These are phyloP conservation scores for Drosophila nebulosa DNA, from an alignment of 1,140 invertebrate species.

Conservation along the genomic window DNA sequence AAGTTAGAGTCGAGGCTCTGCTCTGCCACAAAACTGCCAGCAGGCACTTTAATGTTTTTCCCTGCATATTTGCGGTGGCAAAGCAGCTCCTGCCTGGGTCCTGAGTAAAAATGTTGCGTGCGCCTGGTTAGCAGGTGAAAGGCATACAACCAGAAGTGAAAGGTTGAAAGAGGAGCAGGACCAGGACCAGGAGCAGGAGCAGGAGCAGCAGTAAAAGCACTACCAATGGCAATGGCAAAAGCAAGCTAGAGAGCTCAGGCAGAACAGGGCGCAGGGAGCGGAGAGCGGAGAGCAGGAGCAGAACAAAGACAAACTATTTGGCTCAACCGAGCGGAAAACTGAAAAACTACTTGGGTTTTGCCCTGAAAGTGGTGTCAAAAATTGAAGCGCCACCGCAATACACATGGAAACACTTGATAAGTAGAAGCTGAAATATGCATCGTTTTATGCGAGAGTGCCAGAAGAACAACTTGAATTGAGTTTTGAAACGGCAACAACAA, in stretches of 20 bases:
- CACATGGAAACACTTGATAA: conserved; percentile 25
- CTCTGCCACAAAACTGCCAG: conserved; percentile 38
- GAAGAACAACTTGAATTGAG: not conserved
- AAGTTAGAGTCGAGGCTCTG: conserved; percentile 36
- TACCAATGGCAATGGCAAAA: not conserved
- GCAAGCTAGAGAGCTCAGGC: not conserved
- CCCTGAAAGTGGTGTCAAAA: conserved; percentile 70
- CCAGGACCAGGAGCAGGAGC: not conserved
- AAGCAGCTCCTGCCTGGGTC: conserved; percentile 49
- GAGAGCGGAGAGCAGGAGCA: not conserved
- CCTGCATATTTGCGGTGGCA: conserved; percentile 71
- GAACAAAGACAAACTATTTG: conserved; percentile 48
- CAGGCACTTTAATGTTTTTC: conserved; percentile 62
- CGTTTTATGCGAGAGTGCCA: not conserved
- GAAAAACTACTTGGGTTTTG: conserved; percentile 40
- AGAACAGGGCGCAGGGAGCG: no score
- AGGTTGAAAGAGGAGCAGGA: no score
- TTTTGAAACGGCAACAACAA: not conserved
- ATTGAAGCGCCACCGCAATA: conserved; percentile 47
- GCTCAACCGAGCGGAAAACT: conserved; percentile 65
- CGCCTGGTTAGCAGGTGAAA: not conserved
- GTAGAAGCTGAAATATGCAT: not conserved
- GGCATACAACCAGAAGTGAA: no score
- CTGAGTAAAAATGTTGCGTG: conserved; percentile 20
- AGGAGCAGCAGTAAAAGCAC: not conserved